Evolutionary conservation across 2,888 invertebrate genomes (phyloP).

Genomic region (Cerceris rybyensis): DNA sequence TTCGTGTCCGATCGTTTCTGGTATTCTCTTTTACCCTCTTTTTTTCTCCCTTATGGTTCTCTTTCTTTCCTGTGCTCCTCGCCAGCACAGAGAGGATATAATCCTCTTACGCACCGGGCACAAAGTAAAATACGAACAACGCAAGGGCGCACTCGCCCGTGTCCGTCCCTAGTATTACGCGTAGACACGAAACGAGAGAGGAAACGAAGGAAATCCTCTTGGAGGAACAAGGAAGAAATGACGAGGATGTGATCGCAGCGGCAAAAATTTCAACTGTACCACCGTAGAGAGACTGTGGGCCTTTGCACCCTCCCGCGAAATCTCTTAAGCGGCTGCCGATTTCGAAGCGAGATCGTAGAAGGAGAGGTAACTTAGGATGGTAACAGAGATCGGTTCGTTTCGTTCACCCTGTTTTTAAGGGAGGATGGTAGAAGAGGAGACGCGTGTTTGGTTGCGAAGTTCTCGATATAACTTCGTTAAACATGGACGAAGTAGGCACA

Average conservation of each 20-base stretch:
- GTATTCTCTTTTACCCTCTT: background rate
- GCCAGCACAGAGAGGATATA: conserved; percentile 66
- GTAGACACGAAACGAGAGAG: conserved; percentile 44
- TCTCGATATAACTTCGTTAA: conserved; percentile 63
- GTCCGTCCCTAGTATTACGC: conserved; percentile 64
- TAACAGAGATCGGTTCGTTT: background rate
- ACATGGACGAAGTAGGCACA: conserved; percentile 44
- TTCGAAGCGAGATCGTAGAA: conserved; percentile 47
- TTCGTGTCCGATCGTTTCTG: conserved; percentile 31
- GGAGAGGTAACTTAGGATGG: conserved; percentile 4
- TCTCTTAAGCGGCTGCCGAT: conserved; percentile 72
- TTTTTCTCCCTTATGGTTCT: conserved; percentile 20
- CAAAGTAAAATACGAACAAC: conserved; percentile 78
- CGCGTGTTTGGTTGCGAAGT: background rate
- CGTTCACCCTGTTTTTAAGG: background rate
- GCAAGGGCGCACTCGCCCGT: conserved; percentile 56
- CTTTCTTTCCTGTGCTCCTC: conserved; percentile 30
- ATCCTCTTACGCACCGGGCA: conserved; percentile 81
- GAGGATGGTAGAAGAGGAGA: too few relatives aligned
- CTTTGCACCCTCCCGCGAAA: conserved; percentile 51
- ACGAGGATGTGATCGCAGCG: conserved; percentile 6
- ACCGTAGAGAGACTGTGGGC: conserved; percentile 5
- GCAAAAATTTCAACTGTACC: background rate
- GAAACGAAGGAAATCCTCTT: conserved; percentile 2
- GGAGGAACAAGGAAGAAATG: conserved; percentile 15